phyloP scores from a whole-genome alignment of 2,888 invertebrate species.

The Heliconius erato region DNA sequence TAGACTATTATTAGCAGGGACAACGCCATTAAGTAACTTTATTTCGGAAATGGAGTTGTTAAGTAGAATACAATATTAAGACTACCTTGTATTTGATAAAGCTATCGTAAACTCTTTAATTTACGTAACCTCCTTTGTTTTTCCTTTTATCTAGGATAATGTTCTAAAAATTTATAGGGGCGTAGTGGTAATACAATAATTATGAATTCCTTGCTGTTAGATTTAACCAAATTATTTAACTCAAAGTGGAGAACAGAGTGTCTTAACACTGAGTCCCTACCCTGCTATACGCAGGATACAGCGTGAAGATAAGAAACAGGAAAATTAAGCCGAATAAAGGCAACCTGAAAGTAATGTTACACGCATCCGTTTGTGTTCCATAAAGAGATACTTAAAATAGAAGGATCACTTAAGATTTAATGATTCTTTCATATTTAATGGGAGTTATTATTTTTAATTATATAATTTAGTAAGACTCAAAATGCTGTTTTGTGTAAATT shows the following conservation, averaged over 20 bases:
- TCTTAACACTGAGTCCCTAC: too few species aligned
- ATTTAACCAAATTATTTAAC: too few species aligned
- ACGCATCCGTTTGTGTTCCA: too few species aligned
- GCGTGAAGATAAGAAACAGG: too few species aligned
- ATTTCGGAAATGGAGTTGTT: neutral
- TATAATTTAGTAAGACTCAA: slow-evolving; percentile 24
- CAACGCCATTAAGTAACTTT: neutral
- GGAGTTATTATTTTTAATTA: slow-evolving; percentile 26
- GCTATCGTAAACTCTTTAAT: neutral
- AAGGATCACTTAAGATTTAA: slow-evolving; percentile 42
- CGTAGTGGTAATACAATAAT: too few species aligned
- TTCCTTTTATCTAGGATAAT: neutral
- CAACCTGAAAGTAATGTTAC: too few species aligned
- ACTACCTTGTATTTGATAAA: neutral
- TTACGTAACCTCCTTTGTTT: too few species aligned
- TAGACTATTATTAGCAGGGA: neutral
- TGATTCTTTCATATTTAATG: slow-evolving; percentile 32
- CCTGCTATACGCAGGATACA: too few species aligned
- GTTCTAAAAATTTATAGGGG: too few species aligned
- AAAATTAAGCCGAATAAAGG: too few species aligned
- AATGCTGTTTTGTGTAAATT: slow-evolving; percentile 15
- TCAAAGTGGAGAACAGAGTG: too few species aligned
- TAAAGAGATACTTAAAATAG: slow-evolving; percentile 33
- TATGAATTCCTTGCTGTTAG: too few species aligned
- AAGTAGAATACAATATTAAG: neutral